These are phyloP conservation scores for Gastrophryne carolinensis DNA, from an alignment of 2,797 vertebrate species.

Conservation along the genomic window DNA sequence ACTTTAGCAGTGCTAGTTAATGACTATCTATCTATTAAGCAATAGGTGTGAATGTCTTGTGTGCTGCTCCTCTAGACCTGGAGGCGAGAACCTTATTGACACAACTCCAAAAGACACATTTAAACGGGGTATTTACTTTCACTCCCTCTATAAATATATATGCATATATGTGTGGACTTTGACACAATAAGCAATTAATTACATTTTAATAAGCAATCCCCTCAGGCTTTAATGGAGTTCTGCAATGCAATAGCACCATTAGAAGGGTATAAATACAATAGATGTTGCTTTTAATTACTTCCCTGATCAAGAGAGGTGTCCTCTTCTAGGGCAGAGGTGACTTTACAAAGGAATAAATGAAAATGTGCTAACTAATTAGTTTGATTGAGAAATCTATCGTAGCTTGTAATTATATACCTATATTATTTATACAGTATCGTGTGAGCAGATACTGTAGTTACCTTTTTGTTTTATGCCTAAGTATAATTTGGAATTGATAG, in stretches of 20 bases:
- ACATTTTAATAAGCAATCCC: constrained; percentile 54
- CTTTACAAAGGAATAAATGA: constrained; percentile 3
- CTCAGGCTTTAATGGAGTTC: constrained; percentile 42
- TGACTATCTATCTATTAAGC: constrained; percentile 5
- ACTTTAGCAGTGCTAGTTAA: not conserved
- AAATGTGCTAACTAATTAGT: not conserved
- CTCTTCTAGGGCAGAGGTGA: constrained; percentile 33
- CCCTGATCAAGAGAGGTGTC: constrained; percentile 32
- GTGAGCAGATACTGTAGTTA: no score
- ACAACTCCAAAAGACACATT: constrained; percentile 51
- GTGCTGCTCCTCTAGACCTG: not conserved
- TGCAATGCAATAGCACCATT: constrained; percentile 44
- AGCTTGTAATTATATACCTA: no score
- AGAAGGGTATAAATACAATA: constrained; percentile 49
- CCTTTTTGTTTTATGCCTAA: no score
- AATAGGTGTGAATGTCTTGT: not conserved
- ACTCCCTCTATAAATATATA: constrained; percentile 50
- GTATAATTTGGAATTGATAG: no score
- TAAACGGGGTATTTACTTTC: constrained; percentile 53
- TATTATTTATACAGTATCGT: no score
- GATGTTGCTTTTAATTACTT: constrained; percentile 32
- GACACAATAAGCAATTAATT: constrained; percentile 53
- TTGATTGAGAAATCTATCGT: no score
- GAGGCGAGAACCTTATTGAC: constrained; percentile 42
- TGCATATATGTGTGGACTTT: constrained; percentile 49